Evolutionary conservation across 92 coral and sea anemone genomes (phyloP).

Genomic region (Pocillopora meandrina): DNA sequence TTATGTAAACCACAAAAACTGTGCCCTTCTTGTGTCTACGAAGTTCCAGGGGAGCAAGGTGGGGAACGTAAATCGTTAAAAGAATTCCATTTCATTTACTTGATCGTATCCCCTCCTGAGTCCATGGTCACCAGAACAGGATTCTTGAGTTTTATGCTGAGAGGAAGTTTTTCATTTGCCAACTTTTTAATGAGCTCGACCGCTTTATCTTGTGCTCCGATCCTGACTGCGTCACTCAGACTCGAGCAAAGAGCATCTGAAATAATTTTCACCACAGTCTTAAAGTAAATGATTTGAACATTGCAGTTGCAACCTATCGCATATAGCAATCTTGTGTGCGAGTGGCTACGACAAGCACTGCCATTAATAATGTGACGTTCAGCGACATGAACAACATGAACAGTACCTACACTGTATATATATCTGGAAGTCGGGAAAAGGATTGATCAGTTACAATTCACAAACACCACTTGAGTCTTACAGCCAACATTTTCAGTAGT

Average conservation of each 20-base stretch:
- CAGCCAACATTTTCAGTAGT: too few species aligned
- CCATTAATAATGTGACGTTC: too few species aligned
- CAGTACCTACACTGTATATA: too few species aligned
- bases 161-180: slow-evolving; percentile 53
- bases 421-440: too few species aligned
- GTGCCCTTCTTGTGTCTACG: too few species aligned
- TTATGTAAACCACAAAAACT: too few species aligned
- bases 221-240: slow-evolving; percentile 68
- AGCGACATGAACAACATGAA: too few species aligned
- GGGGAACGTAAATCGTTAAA: background rate
- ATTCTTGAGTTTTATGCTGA: slow-evolving; percentile 77
- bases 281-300: background rate
- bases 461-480: too few species aligned
- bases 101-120: slow-evolving; percentile 51
- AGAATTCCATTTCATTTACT: slow-evolving; percentile 23
- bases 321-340: too few species aligned
- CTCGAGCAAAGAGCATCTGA: slow-evolving; percentile 62
- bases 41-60: background rate
- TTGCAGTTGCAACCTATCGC: too few species aligned
- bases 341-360: too few species aligned
- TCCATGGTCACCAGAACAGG: slow-evolving; percentile 68
- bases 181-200: slow-evolving; percentile 51
- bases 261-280: background rate
- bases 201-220: slow-evolving; percentile 63
- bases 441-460: too few species aligned